Conservation (phyloP, 2,113 vertebrate genomes). For the Oryzias celebensis region DNA sequence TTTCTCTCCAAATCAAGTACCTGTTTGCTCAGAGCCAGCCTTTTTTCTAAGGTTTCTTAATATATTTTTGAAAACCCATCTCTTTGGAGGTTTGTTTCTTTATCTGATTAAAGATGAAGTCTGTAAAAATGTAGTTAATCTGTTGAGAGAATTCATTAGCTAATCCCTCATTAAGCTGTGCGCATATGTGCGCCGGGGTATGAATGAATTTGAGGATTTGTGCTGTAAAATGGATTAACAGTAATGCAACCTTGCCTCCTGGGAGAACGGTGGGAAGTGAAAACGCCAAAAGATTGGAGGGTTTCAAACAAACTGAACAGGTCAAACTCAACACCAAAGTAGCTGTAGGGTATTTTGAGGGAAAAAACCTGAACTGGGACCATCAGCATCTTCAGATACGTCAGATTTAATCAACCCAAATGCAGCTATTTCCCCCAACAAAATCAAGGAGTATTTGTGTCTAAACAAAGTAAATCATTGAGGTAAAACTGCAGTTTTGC, state of each 20-base stretch:
- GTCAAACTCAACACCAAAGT: too few species aligned
- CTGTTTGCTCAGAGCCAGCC: slow-evolving; percentile 50
- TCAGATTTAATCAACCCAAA: too few species aligned
- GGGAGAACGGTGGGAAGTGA: slow-evolving; percentile 1
- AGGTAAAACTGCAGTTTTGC: too few species aligned
- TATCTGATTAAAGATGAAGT: slow-evolving; percentile 51
- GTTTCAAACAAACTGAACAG: neutral
- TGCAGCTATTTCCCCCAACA: too few species aligned
- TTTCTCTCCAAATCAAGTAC: slow-evolving; percentile 57
- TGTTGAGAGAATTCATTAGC: slow-evolving; percentile 70
- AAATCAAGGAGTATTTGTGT: too few species aligned
- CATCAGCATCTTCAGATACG: too few species aligned
- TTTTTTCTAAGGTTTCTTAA: slow-evolving; percentile 54
- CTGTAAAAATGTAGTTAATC: slow-evolving; percentile 68
- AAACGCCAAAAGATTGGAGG: slow-evolving; percentile 16
- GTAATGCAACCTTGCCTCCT: slow-evolving; percentile 9
- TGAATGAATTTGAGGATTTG: slow-evolving; percentile 36
- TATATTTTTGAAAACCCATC: slow-evolving; percentile 37
- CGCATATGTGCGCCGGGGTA: slow-evolving; percentile 14
- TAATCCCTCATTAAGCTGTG: slow-evolving; percentile 65
- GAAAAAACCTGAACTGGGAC: too few species aligned
- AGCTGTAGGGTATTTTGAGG: too few species aligned
- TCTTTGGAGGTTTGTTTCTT: slow-evolving; percentile 66
- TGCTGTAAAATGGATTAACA: slow-evolving; percentile 28
- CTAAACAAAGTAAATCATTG: too few species aligned